These are phyloP conservation scores for Bostrychus sinensis DNA, from an alignment of 2,113 vertebrate species.

Conservation along the genomic window DNA sequence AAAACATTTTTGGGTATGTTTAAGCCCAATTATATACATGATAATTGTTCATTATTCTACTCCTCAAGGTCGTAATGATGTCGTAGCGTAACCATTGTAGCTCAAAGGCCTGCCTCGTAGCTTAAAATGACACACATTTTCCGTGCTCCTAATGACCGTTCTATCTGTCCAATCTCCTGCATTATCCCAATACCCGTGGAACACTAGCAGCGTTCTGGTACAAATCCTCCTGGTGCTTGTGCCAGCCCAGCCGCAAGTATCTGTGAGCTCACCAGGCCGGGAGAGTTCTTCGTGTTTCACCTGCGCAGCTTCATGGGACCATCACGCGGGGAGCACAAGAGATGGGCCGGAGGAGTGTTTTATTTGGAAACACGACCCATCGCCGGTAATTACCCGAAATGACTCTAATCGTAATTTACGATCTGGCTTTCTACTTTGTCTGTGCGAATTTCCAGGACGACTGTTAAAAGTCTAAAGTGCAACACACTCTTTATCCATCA, in stretches of 20 bases:
- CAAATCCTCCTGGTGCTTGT: neutral
- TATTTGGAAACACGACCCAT: conserved; percentile 71
- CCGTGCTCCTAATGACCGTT: neutral
- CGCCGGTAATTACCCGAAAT: conserved; percentile 77
- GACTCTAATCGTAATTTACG: conserved; percentile 77
- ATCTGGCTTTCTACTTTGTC: conserved; percentile 78
- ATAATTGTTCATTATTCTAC: too few relatives aligned
- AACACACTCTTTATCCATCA: conserved; percentile 76
- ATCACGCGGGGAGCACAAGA: conserved; percentile 49
- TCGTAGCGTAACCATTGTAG: conserved; percentile 5
- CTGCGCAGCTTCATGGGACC: conserved; percentile 60
- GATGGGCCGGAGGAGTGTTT: conserved; percentile 67
- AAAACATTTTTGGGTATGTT: too few relatives aligned
- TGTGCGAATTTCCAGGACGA: conserved; percentile 68
- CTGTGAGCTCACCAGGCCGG: conserved; percentile 31
- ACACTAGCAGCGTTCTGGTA: conserved; percentile 5
- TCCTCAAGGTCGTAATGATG: conserved; percentile 8
- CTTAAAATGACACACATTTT: conserved; percentile 17
- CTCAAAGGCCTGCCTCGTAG: conserved; percentile 1
- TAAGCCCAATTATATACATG: too few relatives aligned
- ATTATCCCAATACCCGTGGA: conserved; percentile 12
- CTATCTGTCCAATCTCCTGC: conserved; percentile 7
- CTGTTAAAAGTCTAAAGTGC: conserved; percentile 57
- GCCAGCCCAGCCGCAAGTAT: conserved; percentile 33
- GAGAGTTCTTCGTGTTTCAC: conserved; percentile 53